These are phyloP conservation scores for Steinernema scapterisci DNA, from an alignment of 2,888 invertebrate genomes.

Conservation along the genomic window DNA sequence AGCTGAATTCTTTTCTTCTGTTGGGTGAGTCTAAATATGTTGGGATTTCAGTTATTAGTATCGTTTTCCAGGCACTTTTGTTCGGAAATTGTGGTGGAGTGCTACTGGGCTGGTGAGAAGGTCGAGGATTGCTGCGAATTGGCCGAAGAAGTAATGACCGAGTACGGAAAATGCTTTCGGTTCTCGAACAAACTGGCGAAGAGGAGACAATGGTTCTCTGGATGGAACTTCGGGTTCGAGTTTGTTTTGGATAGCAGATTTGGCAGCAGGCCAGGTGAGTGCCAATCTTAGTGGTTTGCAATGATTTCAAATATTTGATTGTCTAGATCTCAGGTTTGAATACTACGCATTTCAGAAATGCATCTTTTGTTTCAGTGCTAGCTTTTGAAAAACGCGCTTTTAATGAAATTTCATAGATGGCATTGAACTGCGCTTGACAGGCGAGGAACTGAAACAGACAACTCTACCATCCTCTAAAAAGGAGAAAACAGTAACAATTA, in stretches of 20 bases:
- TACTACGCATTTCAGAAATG: too few species aligned
- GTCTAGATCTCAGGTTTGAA: too few species aligned
- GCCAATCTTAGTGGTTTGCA: too few species aligned
- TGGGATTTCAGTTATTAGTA: neutral
- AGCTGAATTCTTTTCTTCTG: conserved; percentile 35
- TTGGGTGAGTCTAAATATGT: conserved; percentile 37
- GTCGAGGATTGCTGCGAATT: conserved; percentile 46
- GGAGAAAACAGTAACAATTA: too few species aligned
- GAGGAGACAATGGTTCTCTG: conserved; percentile 47
- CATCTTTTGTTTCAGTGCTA: too few species aligned
- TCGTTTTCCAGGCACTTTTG: conserved; percentile 41
- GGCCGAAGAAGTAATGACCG: conserved; percentile 44
- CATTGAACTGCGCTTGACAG: too few species aligned
- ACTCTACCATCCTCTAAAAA: too few species aligned
- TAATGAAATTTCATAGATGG: neutral
- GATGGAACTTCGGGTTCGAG: conserved; percentile 50
- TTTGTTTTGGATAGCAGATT: conserved; percentile 42
- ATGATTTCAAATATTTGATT: too few species aligned
- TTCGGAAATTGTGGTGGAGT: conserved; percentile 46
- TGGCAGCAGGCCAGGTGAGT: neutral
- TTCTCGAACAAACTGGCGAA: conserved; percentile 39
- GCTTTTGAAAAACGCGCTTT: neutral
- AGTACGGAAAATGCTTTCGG: conserved; percentile 45
- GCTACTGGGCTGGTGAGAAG: conserved; percentile 45
- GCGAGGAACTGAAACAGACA: too few species aligned